These are phyloP conservation scores for Eclectus roratus DNA, from an alignment of 2,113 vertebrate genomes.

Conservation along the genomic window DNA sequence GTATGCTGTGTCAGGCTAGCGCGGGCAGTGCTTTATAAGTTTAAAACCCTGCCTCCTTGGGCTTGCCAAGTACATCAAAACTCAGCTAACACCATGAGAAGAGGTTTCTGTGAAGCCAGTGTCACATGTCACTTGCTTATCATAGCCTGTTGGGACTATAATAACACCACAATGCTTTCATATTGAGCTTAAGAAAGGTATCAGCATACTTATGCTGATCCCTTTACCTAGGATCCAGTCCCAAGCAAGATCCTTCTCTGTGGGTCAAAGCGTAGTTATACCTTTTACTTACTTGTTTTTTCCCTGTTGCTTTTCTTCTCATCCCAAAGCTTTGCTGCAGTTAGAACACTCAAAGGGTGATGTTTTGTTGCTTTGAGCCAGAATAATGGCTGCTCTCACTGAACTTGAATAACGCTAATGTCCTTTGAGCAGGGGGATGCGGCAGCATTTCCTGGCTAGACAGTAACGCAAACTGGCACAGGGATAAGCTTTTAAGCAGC, in stretches of 20 bases:
- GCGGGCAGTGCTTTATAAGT: neutral
- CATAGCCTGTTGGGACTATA: neutral
- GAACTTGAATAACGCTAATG: neutral
- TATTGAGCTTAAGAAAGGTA: neutral
- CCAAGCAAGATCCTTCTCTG: neutral
- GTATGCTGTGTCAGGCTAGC: neutral
- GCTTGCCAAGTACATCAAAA: neutral
- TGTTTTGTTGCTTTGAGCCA: neutral
- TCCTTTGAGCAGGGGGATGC: neutral
- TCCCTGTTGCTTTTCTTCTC: neutral
- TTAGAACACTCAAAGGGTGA: neutral
- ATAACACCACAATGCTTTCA: neutral
- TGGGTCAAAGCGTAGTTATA: neutral
- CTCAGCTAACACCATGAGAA: neutral
- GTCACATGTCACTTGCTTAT: neutral
- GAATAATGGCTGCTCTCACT: neutral
- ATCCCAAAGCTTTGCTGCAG: neutral
- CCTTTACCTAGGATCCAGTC: neutral
- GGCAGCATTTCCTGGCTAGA: constrained; percentile 29
- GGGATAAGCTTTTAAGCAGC: neutral
- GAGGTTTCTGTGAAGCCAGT: neutral
- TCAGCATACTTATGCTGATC: neutral
- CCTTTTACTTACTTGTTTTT: neutral
- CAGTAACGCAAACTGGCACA: neutral
- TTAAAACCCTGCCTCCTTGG: neutral